Conservation (phyloP, 2,797 vertebrate species). For the Sebastes steindachneri region DNA sequence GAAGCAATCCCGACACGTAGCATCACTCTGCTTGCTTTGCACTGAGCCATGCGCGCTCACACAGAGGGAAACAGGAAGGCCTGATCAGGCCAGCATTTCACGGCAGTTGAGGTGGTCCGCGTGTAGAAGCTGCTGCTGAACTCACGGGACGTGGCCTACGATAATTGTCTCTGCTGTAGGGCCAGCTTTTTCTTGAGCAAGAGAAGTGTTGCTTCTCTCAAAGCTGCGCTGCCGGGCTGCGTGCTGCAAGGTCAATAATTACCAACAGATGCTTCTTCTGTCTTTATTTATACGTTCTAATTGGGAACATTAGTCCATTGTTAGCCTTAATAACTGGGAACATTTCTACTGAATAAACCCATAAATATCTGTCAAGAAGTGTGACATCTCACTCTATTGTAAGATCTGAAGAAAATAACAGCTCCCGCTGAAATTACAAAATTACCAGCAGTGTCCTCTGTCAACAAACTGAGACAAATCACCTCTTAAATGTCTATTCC, state of each 20-base stretch:
- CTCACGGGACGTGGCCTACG: slow-evolving; percentile 29
- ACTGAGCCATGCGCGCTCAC: slow-evolving; percentile 68
- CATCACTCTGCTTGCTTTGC: slow-evolving; percentile 78
- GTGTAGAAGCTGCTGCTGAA: slow-evolving; percentile 37
- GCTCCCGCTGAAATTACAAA: slow-evolving; percentile 16
- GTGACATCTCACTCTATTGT: not conserved
- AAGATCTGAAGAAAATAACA: slow-evolving; percentile 5
- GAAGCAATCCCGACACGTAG: slow-evolving; percentile 63
- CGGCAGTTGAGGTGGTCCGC: slow-evolving; percentile 61
- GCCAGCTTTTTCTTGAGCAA: slow-evolving; percentile 14
- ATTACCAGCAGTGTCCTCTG: slow-evolving; percentile 34
- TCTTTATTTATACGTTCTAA: slow-evolving; percentile 3
- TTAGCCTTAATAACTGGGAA: not conserved
- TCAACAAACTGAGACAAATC: slow-evolving; percentile 68
- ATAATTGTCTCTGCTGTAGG: slow-evolving; percentile 44
- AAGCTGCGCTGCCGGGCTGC: not conserved
- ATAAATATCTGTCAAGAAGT: not conserved
- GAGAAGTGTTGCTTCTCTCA: slow-evolving; percentile 15
- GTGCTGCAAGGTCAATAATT: slow-evolving; percentile 17
- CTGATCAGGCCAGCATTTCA: slow-evolving; percentile 64
- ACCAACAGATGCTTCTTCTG: slow-evolving; percentile 39
- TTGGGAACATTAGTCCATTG: not conserved
- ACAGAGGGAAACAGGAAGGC: slow-evolving; percentile 62
- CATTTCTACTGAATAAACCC: not conserved
- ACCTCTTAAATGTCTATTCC: slow-evolving; percentile 51